Conservation (phyloP, 35 echinoderm and acorn worm genomes). For the Eucidaris tribuloides region DNA sequence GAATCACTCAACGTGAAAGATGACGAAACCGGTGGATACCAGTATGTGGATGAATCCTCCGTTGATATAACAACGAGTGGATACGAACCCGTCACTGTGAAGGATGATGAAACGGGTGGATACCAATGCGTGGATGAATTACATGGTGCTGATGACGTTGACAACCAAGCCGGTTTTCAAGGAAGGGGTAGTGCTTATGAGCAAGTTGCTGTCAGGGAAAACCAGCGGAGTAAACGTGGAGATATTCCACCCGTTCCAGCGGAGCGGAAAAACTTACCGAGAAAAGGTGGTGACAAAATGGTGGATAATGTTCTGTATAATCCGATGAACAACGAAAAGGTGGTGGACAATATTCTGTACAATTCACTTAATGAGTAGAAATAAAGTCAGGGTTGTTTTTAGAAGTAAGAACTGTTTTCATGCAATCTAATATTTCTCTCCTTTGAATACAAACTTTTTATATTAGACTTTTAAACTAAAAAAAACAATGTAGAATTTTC, state of each 20-base stretch:
- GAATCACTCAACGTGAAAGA: no score
- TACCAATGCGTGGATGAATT: background rate
- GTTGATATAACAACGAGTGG: background rate
- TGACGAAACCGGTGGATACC: no score
- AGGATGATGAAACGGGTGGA: background rate
- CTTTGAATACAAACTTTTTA: no score
- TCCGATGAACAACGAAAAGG: background rate
- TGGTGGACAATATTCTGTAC: background rate
- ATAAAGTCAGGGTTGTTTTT: no score
- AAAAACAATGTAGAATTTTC: no score
- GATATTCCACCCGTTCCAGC: conserved; percentile 3
- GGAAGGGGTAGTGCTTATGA: background rate
- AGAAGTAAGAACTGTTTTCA: no score
- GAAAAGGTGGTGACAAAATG: background rate
- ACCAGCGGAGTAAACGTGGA: no score
- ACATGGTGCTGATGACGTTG: background rate
- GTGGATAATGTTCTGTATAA: conserved; percentile 14
- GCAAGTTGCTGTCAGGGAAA: background rate
- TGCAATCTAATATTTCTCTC: no score
- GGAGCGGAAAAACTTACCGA: background rate
- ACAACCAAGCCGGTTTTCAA: background rate
- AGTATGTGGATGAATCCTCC: no score
- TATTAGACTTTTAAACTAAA: no score
- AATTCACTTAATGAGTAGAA: background rate
- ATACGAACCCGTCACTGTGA: background rate